Conservation (phyloP, 53 echinoderm and acorn worm species). For the Echinometra lucunter region DNA sequence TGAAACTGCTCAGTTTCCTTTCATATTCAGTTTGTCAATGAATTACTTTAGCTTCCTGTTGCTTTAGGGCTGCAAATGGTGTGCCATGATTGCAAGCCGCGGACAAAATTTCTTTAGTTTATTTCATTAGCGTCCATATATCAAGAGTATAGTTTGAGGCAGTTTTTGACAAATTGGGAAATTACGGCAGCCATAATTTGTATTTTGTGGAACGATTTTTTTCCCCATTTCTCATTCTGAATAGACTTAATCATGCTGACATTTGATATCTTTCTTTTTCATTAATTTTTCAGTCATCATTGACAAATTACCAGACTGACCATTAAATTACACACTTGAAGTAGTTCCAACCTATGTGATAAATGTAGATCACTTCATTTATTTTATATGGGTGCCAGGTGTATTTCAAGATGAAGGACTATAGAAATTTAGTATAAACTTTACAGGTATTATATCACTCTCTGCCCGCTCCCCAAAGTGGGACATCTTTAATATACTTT, state of each 20-base stretch:
- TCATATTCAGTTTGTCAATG: not conserved
- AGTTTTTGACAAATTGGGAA: not conserved
- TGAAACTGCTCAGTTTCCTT: conserved; percentile 33
- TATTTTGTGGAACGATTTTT: not conserved
- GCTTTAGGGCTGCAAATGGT: conserved; percentile 37
- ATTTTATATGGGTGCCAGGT: not conserved
- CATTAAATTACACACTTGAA: not conserved
- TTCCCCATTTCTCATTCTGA: conserved; percentile 21
- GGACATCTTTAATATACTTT: not conserved
- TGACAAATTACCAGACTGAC: not conserved
- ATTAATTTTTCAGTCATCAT: not conserved
- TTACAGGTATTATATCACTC: not conserved
- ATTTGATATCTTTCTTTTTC: not conserved
- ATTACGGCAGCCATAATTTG: not conserved
- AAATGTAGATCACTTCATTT: not conserved
- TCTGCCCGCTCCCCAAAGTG: not conserved
- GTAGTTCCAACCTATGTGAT: not conserved
- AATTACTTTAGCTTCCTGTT: conserved; percentile 24
- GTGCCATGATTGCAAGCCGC: not conserved
- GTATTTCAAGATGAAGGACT: not conserved
- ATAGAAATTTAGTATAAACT: not conserved
- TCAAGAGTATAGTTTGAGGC: conserved; percentile 7
- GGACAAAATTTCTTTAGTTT: not conserved
- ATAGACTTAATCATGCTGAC: not conserved
- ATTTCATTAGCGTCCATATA: conserved; percentile 45